Conservation (phyloP, 2,113 vertebrate species). For the Nerophis ophidion region DNA sequence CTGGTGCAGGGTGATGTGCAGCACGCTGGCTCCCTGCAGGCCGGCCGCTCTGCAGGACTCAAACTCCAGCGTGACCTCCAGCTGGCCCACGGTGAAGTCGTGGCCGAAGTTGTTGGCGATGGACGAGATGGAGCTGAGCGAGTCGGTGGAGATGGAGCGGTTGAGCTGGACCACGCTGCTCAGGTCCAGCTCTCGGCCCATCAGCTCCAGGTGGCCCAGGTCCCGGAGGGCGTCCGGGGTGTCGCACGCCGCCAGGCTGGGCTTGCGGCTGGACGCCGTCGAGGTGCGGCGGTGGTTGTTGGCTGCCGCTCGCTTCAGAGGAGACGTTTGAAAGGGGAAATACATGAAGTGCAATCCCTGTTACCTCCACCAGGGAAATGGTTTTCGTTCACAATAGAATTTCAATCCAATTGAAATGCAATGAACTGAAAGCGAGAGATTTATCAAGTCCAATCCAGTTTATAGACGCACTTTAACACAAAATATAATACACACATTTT, state of each 20-base stretch:
- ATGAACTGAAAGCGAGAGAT: no score
- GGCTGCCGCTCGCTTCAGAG: constrained; percentile 69
- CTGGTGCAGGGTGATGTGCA: constrained; percentile 86
- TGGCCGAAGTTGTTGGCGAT: constrained; percentile 94
- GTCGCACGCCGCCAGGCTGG: constrained; percentile 81
- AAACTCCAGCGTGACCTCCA: constrained; percentile 89
- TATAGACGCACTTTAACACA: no score
- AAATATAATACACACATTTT: no score
- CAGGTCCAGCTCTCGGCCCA: constrained; percentile 84
- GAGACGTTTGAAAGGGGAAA: not conserved
- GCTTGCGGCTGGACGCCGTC: constrained; percentile 67
- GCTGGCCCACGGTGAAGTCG: constrained; percentile 89
- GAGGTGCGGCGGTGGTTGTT: constrained; percentile 66
- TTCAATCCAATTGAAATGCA: no score
- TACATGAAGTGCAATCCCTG: not conserved
- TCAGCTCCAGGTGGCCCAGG: constrained; percentile 90
- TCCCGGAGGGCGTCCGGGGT: constrained; percentile 83
- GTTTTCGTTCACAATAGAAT: no score
- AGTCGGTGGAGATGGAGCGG: constrained; percentile 88
- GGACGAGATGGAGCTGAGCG: constrained; percentile 92
- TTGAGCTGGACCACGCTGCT: constrained; percentile 67
- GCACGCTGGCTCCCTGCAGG: constrained; percentile 31
- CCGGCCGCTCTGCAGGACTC: constrained; percentile 56
- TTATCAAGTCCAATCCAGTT: no score
- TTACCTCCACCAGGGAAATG: not conserved